Base-by-base conservation (phyloP, 1,140 invertebrate genomes). In the Neotoxoptera formosana region DNA sequence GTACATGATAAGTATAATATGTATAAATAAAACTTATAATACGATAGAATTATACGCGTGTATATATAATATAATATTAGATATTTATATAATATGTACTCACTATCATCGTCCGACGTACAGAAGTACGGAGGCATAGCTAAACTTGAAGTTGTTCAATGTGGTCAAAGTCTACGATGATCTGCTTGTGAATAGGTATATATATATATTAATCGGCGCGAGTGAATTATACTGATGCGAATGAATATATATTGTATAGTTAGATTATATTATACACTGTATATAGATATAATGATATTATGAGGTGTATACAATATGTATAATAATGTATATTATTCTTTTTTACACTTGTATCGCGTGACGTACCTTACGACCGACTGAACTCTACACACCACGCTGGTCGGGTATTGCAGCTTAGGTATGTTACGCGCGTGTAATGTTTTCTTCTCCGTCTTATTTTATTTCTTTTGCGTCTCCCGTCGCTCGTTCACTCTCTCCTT, bases 301-400 rank as follows among this genome's bases (percentile, higher is more conserved):
- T n/a, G 30, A n/a, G 60, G 30, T 67, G 30, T 67, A 67, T 17
- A 60, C n/a, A n/a, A n/a, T n/a, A 30, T 3, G 9, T 30, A 60
- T 30, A 67, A n/a, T n/a, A n/a, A 17, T 41, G 41, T 4, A 41
- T n/a, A 67, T n/a, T 6, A n/a, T 67, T 41, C 8, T 41, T 25
- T 36, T 84, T 30, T 47, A 17, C 36, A 87, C 84, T 87, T 87
- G 84, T 87, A 87, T 20, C 45, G 17, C 87, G 87, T 17, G n/a
- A 89, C 87, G 87, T 53, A 89, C 51, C 87, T 36, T 56, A 83
- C 76, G 76, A 51, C 67, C 90, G 67, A 91, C 90, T 91, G 90
- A 91, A 48, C 67, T 23, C 48, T 20, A 34, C 20, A 53, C 45
- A 23, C 47, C 45, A 21, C 45, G 25, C n/a, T 67, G 60, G 48